These are phyloP conservation scores for Drosophila persimilis DNA, from an alignment of 1,140 invertebrate species.

Conservation along the genomic window DNA sequence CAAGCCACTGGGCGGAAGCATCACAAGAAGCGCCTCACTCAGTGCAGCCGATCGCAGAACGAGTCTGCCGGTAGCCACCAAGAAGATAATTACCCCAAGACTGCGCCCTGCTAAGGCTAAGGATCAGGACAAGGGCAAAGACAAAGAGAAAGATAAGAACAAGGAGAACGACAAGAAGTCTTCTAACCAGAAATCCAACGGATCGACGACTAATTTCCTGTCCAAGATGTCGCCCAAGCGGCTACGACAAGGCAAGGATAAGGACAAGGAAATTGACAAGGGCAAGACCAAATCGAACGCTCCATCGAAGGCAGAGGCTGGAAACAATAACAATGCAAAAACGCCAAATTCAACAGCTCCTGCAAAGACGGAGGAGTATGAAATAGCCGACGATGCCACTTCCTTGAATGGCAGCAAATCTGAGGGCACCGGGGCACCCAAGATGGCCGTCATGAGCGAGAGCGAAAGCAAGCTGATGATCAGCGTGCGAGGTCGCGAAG, in stretches of 20 bases:
- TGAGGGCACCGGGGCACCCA: constrained; percentile 50
- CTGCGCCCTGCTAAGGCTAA: constrained; percentile 51
- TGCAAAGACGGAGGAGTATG: constrained; percentile 83
- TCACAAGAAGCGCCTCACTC: constrained; percentile 69
- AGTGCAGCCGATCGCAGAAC: constrained; percentile 74
- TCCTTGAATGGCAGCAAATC: constrained; percentile 82
- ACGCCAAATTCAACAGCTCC: constrained; percentile 1
- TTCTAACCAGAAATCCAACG: constrained; percentile 57
- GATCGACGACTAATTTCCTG: constrained; percentile 44
- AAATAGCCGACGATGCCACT: constrained; percentile 85
- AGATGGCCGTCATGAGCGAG: constrained; percentile 82
- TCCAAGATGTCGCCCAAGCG: constrained; percentile 74
- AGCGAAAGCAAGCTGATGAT: constrained; percentile 83
- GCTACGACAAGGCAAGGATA: constrained; percentile 37
- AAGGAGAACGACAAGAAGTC: constrained; percentile 68
- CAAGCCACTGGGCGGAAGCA: constrained; percentile 39
- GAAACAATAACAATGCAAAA: constrained; percentile 37
- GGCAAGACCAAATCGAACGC: constrained; percentile 22
- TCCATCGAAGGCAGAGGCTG: constrained; percentile 19
- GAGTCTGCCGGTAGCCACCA: constrained; percentile 47
- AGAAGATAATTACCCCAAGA: constrained; percentile 35
- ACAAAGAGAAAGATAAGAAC: constrained; percentile 61
- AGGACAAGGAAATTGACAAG: constrained; percentile 43
- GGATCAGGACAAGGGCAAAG: constrained; percentile 63
- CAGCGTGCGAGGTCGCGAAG: constrained; percentile 88